Evolutionary conservation across 2,888 invertebrate species (phyloP).

Genomic region (Rhyacophila evoluta): DNA sequence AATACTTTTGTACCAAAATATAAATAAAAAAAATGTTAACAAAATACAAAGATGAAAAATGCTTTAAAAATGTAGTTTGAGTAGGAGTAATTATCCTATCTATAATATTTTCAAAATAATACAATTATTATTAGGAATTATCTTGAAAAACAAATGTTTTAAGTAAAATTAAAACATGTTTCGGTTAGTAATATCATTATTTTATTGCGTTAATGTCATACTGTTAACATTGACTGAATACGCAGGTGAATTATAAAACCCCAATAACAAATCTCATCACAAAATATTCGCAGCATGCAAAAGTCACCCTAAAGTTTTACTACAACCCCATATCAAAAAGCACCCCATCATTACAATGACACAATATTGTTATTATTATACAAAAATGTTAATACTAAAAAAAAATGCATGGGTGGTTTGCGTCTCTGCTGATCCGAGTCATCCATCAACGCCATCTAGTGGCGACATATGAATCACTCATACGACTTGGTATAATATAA

Average conservation of each 20-base stretch:
- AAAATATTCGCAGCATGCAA: neutral
- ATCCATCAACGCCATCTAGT: slow-evolving; percentile 49
- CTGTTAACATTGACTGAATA: neutral
- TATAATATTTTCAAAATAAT: too few species aligned
- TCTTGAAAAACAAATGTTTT: too few species aligned
- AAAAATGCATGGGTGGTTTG: slow-evolving; percentile 20
- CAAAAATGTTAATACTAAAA: neutral
- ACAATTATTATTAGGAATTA: too few species aligned
- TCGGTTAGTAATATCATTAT: too few species aligned
- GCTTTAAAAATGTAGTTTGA: too few species aligned
- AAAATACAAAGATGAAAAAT: too few species aligned
- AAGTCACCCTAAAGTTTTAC: neutral
- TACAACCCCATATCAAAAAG: neutral
- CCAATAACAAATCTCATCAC: slow-evolving; percentile 5
- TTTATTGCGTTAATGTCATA: too few species aligned
- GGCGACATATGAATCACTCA: slow-evolving; percentile 47
- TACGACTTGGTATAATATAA: slow-evolving; percentile 14
- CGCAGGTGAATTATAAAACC: slow-evolving; percentile 5
- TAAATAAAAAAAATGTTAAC: too few species aligned
- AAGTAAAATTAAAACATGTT: too few species aligned
- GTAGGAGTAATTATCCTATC: too few species aligned
- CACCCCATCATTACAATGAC: neutral
- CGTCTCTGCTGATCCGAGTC: slow-evolving; percentile 30
- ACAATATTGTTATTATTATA: neutral
- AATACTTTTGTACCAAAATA: too few species aligned